Conservation (phyloP, 1,140 invertebrate genomes). For the Homalodisca vitripennis region DNA sequence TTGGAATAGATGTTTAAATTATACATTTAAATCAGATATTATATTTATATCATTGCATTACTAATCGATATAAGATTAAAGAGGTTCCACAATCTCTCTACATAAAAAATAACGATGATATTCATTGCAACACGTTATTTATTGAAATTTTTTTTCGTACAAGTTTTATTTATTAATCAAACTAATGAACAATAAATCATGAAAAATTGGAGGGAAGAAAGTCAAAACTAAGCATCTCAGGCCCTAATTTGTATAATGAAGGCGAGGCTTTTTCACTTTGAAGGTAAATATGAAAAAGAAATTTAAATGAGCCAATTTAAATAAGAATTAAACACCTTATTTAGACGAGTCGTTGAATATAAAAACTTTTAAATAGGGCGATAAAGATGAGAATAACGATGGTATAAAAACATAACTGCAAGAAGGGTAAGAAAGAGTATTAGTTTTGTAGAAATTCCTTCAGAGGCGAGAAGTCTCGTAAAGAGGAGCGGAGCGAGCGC, state of each 20-base stretch:
- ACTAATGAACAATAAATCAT: too few species aligned
- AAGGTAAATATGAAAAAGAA: conserved; percentile 16
- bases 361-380: neutral
- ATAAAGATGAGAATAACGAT: neutral
- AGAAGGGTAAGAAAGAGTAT: neutral
- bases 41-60: too few species aligned
- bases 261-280: neutral
- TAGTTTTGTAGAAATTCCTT: conserved; percentile 1
- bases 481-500: neutral
- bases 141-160: too few species aligned
- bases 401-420: neutral
- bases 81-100: too few species aligned
- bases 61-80: too few species aligned
- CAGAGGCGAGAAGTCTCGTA: neutral
- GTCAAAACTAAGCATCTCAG: too few species aligned
- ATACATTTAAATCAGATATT: too few species aligned
- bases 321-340: conserved; percentile 17
- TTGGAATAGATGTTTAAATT: too few species aligned
- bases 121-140: too few species aligned
- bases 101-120: too few species aligned
- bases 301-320: conserved; percentile 15
- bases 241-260: conserved; percentile 15
- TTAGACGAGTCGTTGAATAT: neutral
- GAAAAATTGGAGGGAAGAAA: too few species aligned
- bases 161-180: too few species aligned